Evolutionary conservation across 2,888 invertebrate genomes (phyloP).

Genomic region (Terebella lapidaria): DNA sequence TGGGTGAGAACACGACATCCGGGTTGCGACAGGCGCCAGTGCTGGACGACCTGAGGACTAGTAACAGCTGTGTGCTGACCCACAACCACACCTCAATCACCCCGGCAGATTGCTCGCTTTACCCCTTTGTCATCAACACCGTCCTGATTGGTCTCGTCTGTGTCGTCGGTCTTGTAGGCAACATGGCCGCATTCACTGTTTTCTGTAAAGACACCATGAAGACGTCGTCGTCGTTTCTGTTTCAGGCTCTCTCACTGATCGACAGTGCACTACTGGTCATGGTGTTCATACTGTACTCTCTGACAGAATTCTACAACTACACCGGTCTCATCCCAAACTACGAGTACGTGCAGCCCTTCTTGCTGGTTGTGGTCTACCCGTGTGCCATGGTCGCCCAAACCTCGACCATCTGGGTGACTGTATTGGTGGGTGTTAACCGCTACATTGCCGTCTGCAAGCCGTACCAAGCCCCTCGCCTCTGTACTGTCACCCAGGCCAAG

Average conservation of each 20-base stretch:
- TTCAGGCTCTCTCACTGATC: conserved; percentile 24
- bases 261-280: conserved; percentile 22
- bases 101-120: conserved; percentile 17
- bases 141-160: conserved; percentile 21
- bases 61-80: too few species aligned
- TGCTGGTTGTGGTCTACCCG: conserved; percentile 22
- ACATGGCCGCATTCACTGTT: conserved; percentile 23
- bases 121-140: conserved; percentile 24
- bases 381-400: conserved; percentile 22
- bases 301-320: conserved; percentile 18
- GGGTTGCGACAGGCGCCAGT: too few species aligned
- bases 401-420: conserved; percentile 27
- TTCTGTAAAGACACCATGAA: conserved; percentile 26
- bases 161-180: conserved; percentile 23
- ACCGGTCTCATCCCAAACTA: conserved; percentile 10
- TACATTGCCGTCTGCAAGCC: conserved; percentile 28
- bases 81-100: too few species aligned
- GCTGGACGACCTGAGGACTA: too few species aligned
- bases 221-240: conserved; percentile 26
- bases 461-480: conserved; percentile 24
- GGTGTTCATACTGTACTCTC: conserved; percentile 22
- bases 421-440: conserved; percentile 22
- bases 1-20: too few species aligned
- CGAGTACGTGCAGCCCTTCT: conserved; percentile 8
- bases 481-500: conserved; percentile 23